Conservation (phyloP, 2,888 invertebrate genomes). For the Caenorhabditis sp. region DNA sequence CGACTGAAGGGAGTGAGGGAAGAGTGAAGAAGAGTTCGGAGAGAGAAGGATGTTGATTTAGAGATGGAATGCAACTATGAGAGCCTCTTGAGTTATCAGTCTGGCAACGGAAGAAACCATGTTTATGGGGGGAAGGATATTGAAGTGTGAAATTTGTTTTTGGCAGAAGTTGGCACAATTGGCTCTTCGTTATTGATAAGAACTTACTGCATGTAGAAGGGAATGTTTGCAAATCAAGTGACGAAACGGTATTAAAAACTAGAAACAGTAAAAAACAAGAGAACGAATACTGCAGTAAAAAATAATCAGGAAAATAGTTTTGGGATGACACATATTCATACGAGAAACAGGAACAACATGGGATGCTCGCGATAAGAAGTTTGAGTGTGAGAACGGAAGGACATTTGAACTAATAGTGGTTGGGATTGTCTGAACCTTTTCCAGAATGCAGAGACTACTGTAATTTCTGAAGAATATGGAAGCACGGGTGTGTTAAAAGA, state of each 20-base stretch:
- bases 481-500: too few species aligned
- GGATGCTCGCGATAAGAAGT: neutral
- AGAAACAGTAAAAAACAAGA: slow-evolving; percentile 4
- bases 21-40: neutral
- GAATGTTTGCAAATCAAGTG: slow-evolving; percentile 20
- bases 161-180: neutral
- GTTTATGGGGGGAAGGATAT: slow-evolving; percentile 12
- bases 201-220: slow-evolving; percentile 12
- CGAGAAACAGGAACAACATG: too few species aligned
- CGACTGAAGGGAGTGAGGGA: neutral
- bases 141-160: slow-evolving; percentile 15
- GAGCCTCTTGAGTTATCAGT: slow-evolving; percentile 51
- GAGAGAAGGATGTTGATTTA: slow-evolving; percentile 48
- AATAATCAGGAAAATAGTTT: neutral
- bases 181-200: neutral
- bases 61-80: slow-evolving; percentile 28
- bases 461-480: too few species aligned
- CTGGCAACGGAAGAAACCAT: slow-evolving; percentile 36
- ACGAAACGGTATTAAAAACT: slow-evolving; percentile 29
- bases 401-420: neutral
- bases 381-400: neutral
- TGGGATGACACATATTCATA: neutral
- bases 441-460: too few species aligned
- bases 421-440: too few species aligned
- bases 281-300: neutral